A percentile compares a stretch with the other conserved stretches of the same genome.
These are phyloP conservation scores for Scaptomyza polygonia DNA, from an alignment of 2,888 invertebrate genomes.

Conservation along the genomic window DNA sequence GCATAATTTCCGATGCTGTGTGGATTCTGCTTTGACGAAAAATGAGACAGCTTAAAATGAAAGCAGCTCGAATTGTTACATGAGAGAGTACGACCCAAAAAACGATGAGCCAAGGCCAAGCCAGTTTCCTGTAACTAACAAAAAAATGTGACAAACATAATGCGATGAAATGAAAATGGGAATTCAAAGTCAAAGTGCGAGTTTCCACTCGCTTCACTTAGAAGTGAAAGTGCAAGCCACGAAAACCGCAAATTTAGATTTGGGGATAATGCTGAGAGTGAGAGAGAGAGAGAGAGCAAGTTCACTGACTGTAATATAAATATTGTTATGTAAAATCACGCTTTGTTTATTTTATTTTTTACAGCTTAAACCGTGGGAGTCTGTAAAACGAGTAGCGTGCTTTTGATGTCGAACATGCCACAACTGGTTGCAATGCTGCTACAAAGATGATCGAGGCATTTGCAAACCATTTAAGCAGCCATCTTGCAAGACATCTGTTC, in stretches of 20 bases:
- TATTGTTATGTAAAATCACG: conserved; percentile 27
- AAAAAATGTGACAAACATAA: conserved; percentile 32
- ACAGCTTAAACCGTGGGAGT: conserved; percentile 31
- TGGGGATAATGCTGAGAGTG: conserved; percentile 18
- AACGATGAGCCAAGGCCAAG: conserved; percentile 22
- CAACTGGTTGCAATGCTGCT: conserved; percentile 38
- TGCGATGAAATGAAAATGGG: conserved; percentile 49
- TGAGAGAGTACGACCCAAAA: conserved; percentile 10
- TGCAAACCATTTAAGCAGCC: conserved; percentile 83
- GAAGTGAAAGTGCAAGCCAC: conserved; percentile 56
- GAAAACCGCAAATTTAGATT: conserved; percentile 38
- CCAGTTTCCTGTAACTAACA: conserved; percentile 55
- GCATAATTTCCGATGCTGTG: conserved; percentile 59
- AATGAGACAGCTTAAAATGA: conserved; percentile 32
- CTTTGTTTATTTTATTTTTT: conserved; percentile 9
- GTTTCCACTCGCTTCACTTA: too few relatives aligned
- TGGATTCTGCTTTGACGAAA: conserved; percentile 42
- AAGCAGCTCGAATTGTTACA: conserved; percentile 27
- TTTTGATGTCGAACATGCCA: conserved; percentile 51
- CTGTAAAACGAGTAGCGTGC: conserved; percentile 18
- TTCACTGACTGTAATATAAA: conserved; percentile 18
- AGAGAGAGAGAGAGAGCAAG: conserved; percentile 2
- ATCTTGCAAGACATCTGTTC: conserved; percentile 86
- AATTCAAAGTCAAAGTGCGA: conserved; percentile 18
- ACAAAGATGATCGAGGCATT: conserved; percentile 84